phyloP scores from a whole-genome alignment of 2,797 vertebrate genomes.

The Synaphobranchus kaupii region DNA sequence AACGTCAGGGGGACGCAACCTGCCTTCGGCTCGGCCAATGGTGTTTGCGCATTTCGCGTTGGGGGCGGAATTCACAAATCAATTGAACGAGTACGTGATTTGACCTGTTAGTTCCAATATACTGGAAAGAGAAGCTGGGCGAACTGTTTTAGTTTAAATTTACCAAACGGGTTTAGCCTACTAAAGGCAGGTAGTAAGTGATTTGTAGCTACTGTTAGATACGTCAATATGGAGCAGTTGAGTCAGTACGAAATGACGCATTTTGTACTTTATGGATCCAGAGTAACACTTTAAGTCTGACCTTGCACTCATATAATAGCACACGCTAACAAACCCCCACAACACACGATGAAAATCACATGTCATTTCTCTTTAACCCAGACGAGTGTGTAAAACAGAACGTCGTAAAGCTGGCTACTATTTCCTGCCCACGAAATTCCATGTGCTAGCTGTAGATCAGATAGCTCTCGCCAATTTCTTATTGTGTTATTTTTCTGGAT shows the following conservation, averaged over 20 bases:
- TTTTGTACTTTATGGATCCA: neutral
- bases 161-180: neutral
- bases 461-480: neutral
- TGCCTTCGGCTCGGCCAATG: conserved; percentile 67
- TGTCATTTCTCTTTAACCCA: neutral
- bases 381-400: neutral
- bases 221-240: neutral
- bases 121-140: neutral
- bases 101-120: conserved; percentile 50
- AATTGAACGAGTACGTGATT: conserved; percentile 64
- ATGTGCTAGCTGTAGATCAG: neutral
- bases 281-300: neutral
- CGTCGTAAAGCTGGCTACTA: neutral
- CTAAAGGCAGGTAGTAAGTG: neutral
- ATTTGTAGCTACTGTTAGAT: neutral
- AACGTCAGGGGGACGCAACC: conserved; percentile 53
- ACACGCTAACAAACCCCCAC: neutral
- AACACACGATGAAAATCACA: neutral
- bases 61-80: conserved; percentile 68
- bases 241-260: neutral
- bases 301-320: neutral
- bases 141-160: neutral
- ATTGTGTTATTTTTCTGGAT: neutral
- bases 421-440: neutral
- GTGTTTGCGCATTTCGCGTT: conserved; percentile 23